Evolutionary conservation across 2,888 invertebrate genomes (phyloP).

Genomic region (Ectropis crepuscularia): DNA sequence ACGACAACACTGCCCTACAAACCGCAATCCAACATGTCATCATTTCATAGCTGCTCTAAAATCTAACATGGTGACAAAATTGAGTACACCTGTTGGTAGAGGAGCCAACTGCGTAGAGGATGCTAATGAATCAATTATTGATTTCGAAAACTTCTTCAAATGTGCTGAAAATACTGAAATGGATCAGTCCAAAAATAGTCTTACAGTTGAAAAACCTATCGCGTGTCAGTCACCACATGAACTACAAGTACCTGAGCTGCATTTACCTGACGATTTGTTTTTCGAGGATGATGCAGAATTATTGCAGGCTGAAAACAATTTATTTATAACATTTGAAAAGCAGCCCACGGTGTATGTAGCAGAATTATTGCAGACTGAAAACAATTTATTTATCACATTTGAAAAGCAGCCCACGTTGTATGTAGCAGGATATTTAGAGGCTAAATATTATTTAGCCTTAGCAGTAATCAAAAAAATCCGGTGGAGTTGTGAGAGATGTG

Average conservation of each 20-base stretch:
- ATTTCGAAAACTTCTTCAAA: slow-evolving; percentile 20
- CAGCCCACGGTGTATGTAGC: slow-evolving; percentile 2
- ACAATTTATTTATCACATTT: not conserved
- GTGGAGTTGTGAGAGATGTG: not conserved
- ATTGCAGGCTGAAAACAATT: not conserved
- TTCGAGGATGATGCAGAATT: slow-evolving; percentile 18
- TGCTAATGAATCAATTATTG: slow-evolving; percentile 19
- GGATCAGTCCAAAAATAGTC: not conserved
- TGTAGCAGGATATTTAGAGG: slow-evolving; percentile 1
- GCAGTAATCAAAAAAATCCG: not conserved
- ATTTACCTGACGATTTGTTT: slow-evolving; percentile 8
- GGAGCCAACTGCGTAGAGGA: slow-evolving; percentile 14
- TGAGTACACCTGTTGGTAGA: slow-evolving; percentile 3
- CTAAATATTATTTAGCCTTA: slow-evolving; percentile 1
- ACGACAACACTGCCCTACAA: slow-evolving; percentile 3
- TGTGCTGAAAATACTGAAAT: not conserved
- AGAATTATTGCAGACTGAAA: not conserved
- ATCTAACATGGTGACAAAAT: not conserved
- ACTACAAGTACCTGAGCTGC: not conserved
- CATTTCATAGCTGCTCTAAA: not conserved
- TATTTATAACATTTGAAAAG: not conserved
- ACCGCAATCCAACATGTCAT: slow-evolving; percentile 7
- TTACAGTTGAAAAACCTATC: too few relatives aligned
- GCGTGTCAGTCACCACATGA: not conserved
- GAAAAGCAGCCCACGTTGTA: not conserved